A percentile compares a stretch with the other conserved stretches of the same genome.
Conservation (phyloP, 2,113 vertebrate genomes). For the Callospermophilus lateralis region DNA sequence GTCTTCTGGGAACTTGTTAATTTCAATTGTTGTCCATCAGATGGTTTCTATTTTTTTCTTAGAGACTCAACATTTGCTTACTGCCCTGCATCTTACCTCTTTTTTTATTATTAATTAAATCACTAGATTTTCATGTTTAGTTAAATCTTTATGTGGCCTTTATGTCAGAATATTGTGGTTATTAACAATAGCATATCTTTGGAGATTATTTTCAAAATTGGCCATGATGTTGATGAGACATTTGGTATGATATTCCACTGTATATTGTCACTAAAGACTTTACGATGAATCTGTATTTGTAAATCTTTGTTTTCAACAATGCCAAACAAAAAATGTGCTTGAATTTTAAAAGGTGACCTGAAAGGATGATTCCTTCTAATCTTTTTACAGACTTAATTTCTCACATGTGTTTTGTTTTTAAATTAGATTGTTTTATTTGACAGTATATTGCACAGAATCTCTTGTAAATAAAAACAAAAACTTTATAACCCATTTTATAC, state of each 20-base stretch:
- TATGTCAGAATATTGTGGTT: background rate
- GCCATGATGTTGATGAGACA: background rate
- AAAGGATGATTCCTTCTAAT: background rate
- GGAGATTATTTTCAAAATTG: slow-evolving; percentile 48
- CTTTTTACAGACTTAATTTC: slow-evolving; percentile 32
- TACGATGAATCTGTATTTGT: background rate
- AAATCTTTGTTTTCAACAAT: slow-evolving; percentile 12
- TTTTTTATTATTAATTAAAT: background rate
- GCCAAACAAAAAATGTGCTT: background rate
- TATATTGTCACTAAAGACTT: background rate
- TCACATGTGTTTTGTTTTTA: background rate
- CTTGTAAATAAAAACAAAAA: background rate
- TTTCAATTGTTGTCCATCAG: background rate
- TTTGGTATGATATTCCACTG: slow-evolving; percentile 24
- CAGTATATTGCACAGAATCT: background rate
- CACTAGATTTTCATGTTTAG: background rate
- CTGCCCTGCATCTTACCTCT: background rate
- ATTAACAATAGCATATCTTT: slow-evolving; percentile 21
- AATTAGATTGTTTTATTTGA: background rate
- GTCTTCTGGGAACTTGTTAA: background rate
- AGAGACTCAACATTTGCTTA: slow-evolving; percentile 11
- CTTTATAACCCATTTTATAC: background rate
- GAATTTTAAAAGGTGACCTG: slow-evolving; percentile 9
- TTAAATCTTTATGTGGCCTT: background rate
- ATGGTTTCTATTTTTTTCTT: background rate